These are phyloP conservation scores for Latrodectus geometricus DNA, from an alignment of 1,140 invertebrate species.

Conservation along the genomic window DNA sequence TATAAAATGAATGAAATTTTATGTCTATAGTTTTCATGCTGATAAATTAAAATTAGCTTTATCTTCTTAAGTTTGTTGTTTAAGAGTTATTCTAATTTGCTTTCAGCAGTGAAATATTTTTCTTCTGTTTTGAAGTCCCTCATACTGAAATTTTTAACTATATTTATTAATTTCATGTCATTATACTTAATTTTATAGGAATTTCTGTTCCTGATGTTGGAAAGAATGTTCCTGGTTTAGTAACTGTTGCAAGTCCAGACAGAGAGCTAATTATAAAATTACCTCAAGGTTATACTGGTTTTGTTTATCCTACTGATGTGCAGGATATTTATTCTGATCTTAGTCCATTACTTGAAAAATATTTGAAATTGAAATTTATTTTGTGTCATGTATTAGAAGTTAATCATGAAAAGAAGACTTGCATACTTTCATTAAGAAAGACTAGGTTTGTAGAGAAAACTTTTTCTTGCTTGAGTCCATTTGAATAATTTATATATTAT, in stretches of 20 bases:
- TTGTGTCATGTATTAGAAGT: conserved; percentile 4
- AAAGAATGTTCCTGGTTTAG: neutral
- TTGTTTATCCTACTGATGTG: neutral
- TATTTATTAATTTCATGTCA: neutral
- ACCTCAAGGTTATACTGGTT: neutral
- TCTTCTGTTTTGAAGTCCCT: neutral
- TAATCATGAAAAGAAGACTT: neutral
- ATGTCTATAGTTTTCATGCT: too few species aligned
- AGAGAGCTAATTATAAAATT: neutral
- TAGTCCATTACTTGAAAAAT: neutral
- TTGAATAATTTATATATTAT: too few species aligned
- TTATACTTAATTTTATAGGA: neutral
- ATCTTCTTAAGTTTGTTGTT: neutral
- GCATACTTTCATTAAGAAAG: conserved; percentile 1
- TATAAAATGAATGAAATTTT: too few species aligned
- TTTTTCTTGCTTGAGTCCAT: neutral
- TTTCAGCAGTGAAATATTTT: neutral
- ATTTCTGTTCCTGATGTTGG: neutral
- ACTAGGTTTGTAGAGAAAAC: neutral
- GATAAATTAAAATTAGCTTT: too few species aligned
- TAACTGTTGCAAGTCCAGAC: neutral
- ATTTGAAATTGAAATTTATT: neutral
- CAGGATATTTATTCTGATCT: neutral
- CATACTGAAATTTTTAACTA: neutral
- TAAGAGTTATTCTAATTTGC: neutral